These are phyloP conservation scores for Hyles lineata DNA, from an alignment of 2,888 invertebrate genomes.

Conservation along the genomic window DNA sequence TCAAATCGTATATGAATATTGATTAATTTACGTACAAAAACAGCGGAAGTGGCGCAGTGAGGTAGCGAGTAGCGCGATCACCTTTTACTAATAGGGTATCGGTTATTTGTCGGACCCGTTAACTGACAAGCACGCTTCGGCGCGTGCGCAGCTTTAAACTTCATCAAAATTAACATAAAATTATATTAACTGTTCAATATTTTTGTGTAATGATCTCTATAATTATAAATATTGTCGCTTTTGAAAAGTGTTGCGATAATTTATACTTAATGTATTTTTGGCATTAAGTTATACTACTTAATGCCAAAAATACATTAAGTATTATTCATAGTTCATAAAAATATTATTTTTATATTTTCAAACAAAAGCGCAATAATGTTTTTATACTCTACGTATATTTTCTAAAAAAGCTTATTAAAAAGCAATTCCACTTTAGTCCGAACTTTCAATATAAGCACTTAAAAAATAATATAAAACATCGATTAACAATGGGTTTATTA, in stretches of 20 bases:
- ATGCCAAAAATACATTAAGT: too few species aligned
- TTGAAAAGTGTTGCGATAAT: background rate
- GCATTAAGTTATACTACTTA: background rate
- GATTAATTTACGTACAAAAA: conserved; percentile 14
- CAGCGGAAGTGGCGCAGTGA: conserved; percentile 34
- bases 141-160: conserved; percentile 16
- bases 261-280: background rate
- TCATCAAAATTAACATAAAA: background rate
- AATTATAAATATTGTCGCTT: background rate
- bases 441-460: conserved; percentile 13
- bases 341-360: too few species aligned
- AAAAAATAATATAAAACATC: background rate
- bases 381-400: background rate
- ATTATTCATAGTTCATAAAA: too few species aligned
- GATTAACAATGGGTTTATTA: conserved; percentile 9
- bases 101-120: conserved; percentile 16
- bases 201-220: background rate
- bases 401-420: background rate
- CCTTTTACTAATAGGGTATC: conserved; percentile 30
- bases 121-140: conserved; percentile 9
- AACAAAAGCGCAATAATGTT: too few species aligned
- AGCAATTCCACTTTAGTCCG: background rate
- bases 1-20: background rate
- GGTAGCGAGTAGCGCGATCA: conserved; percentile 30
- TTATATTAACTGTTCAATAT: background rate